phyloP scores from a whole-genome alignment of 2,888 invertebrate genomes.

The Congeria kusceri region DNA sequence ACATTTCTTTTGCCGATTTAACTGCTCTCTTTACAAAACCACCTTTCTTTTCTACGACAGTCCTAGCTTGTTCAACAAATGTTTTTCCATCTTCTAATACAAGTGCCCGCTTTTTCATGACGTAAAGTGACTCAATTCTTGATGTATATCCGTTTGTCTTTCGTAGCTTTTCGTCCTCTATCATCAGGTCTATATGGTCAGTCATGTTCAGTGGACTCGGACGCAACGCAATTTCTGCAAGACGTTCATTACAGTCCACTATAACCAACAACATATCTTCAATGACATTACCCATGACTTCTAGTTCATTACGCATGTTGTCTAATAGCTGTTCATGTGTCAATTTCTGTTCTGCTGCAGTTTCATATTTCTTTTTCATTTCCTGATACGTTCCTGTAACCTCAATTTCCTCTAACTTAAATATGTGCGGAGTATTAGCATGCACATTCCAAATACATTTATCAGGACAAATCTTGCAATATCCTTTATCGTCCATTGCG shows the following conservation, averaged over 20 bases:
- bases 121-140: not conserved
- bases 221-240: not conserved
- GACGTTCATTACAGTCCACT: not conserved
- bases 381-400: not conserved
- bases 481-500: not conserved
- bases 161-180: not conserved
- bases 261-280: not conserved
- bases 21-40: no score
- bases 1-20: no score
- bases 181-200: constrained; percentile 4
- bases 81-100: no score
- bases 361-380: not conserved
- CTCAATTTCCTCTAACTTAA: not conserved
- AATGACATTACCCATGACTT: not conserved
- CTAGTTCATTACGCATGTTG: not conserved
- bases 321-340: not conserved
- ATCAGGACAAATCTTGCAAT: constrained; percentile 2
- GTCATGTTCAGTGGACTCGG: not conserved
- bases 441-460: not conserved
- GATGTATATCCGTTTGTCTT: not conserved
- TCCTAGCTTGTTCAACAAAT: no score
- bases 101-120: not conserved
- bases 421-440: constrained; percentile 3
- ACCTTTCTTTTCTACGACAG: no score
- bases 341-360: not conserved